These are phyloP conservation scores for Anableps anableps DNA, from an alignment of 2,797 vertebrate genomes.

Conservation along the genomic window DNA sequence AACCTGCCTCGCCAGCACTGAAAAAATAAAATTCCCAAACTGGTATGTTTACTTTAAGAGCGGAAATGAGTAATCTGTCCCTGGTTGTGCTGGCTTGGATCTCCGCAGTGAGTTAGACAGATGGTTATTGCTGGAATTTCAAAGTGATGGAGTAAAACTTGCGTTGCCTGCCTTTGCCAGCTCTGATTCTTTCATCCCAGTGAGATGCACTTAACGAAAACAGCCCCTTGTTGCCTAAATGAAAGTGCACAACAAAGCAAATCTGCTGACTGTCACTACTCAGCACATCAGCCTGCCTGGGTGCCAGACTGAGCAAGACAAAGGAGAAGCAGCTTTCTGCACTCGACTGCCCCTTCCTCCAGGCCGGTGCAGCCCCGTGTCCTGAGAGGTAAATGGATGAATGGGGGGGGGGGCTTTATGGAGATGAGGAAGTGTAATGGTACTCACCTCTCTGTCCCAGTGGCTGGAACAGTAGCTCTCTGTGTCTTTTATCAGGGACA, in stretches of 20 bases:
- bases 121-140: conserved; percentile 79
- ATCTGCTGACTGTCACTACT: conserved; percentile 77
- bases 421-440: conserved; percentile 80
- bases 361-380: conserved; percentile 69
- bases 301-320: conserved; percentile 57
- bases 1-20: conserved; percentile 46
- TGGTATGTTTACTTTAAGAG: conserved; percentile 42
- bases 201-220: conserved; percentile 77
- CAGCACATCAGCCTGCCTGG: conserved; percentile 74
- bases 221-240: conserved; percentile 80
- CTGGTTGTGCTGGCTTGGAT: conserved; percentile 61
- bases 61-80: conserved; percentile 64
- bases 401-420: conserved; percentile 77
- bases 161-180: conserved; percentile 71
- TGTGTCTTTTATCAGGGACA: conserved; percentile 81
- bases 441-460: conserved; percentile 72
- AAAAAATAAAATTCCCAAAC: conserved; percentile 51
- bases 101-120: conserved; percentile 76
- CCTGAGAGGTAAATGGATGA: conserved; percentile 81
- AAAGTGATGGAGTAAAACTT: conserved; percentile 78
- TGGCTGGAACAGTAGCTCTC: conserved; percentile 77
- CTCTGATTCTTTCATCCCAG: conserved; percentile 78
- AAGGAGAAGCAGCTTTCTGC: conserved; percentile 71
- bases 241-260: conserved; percentile 80
- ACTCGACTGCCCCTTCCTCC: conserved; percentile 74